Evolutionary conservation across 64 coral and sea anemone species (phyloP), one percentile per base, ranked within the genome.

Genomic region (Astreopora myriophthalma): DNA sequence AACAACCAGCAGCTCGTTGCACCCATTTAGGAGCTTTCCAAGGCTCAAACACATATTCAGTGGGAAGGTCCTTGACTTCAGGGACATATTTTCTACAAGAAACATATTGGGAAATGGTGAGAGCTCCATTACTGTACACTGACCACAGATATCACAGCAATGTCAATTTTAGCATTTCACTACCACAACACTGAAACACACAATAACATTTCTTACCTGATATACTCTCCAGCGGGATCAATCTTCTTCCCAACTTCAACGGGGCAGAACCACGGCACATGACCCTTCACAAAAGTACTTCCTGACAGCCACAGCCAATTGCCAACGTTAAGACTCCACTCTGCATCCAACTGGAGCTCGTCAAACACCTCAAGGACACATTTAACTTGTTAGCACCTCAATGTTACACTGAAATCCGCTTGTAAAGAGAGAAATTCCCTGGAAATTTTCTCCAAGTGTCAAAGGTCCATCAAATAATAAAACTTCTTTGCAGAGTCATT

Each of bases 1-100:
- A 57, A 55, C 95, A 96, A 32, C 76, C 71, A 19, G 91, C 44
- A 48, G 55, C 80, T 29, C 86, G 37, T 55, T 96, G 95, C 12
- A 80, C 71, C 23, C 76, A 66, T 14, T 22, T 3, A 24, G 95
- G 95, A n/a, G 95, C 32, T 40, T 44, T 96, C 95, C 95, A 96
- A 11, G 95, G 95, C 57, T 96, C 95, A 83, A 74, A 96, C 38
- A 89, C 58, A 55, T 94, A 96, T 55, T 89, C 62, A 24, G 19
- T 44, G 20, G 95, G 87, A 2, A 96, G 64, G 63, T 62, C 70
- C 14, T 69, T 75, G 5, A 96, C 51, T 73, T 96, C 95, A 42
- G 95, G 95, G 33, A 96, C 87, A 58, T 94, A 96, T 90, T 90
- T 89, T 61, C 95, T 96, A 31, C 5, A 91, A 61, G 55, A 26